Evolutionary conservation across 2,113 vertebrate species (phyloP), one percentile per base, ranked within the genome.

Genomic region (Sinocyclocheilus anshuiensis): DNA sequence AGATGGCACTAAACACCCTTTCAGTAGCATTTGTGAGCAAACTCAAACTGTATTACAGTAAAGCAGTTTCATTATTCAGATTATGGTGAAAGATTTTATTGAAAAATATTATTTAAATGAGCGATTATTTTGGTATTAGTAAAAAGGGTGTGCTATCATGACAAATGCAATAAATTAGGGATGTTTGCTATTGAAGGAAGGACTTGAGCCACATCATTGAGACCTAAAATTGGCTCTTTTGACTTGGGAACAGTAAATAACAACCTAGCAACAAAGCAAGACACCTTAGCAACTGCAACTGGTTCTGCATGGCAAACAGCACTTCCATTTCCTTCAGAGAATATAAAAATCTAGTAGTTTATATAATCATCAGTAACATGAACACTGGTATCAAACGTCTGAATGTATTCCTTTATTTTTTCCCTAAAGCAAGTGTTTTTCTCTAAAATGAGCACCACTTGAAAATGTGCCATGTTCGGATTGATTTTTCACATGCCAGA

Each of bases 1-100:
- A 83, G 81, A 83, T 55, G 65, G 26, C 16, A 18, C 18, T 48
- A 72, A 72, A 72, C 18, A 69, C 12, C 45, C 42, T 69, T 80
- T 63, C 18, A 8, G 63, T 10, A 48, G 16, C 16, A 45, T 36
- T 55, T 55, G 53, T 55, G 53, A 55, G 53, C 53, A 55, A 55
- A 55, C 53, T 55, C 15, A 55, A 16, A 55, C 20, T 65, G 7
- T 63, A n/a, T 7, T 0, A 26, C 36, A 16, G 20, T 80, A 39
- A 57, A 39, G 29, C 5, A 5, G 11, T 18, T 53, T 74, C 20
- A 42, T 74, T 36, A 71, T 29, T 33, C 29, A 36, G 33, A 24
- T 48, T 16, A 77, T 22, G 26, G 9, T 57, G 9, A 50, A 50
- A 15, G 18, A 53, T 16, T 77, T 50, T 10, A 26, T 77, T 29